Evolutionary conservation across 2,113 vertebrate species (phyloP).

Genomic region (Periophthalmodon schlosseri): DNA sequence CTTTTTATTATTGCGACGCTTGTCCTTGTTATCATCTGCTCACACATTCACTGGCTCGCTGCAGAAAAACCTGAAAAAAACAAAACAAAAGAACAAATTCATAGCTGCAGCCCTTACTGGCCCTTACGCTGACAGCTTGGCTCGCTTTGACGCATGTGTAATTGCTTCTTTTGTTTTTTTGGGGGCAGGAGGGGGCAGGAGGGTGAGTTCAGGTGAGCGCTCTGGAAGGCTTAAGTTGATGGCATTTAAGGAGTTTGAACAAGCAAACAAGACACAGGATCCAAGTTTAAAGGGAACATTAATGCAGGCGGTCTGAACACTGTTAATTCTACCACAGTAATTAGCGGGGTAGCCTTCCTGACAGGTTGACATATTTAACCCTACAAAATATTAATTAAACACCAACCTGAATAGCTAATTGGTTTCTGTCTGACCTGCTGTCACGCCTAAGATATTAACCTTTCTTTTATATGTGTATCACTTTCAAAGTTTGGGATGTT

Average conservation of each 20-base stretch:
- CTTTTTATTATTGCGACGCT: neutral
- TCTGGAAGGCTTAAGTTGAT: slow-evolving; percentile 1
- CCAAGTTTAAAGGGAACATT: slow-evolving; percentile 4
- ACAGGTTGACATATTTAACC: slow-evolving; percentile 50
- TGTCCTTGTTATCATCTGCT: neutral
- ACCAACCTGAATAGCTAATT: slow-evolving; percentile 44
- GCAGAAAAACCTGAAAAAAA: neutral
- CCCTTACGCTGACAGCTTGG: neutral
- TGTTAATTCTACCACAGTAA: slow-evolving; percentile 41
- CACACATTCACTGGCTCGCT: neutral
- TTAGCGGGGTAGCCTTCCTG: slow-evolving; percentile 32
- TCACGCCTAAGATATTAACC: slow-evolving; percentile 19
- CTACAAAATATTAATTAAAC: slow-evolving; percentile 51
- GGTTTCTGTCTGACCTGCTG: slow-evolving; percentile 7
- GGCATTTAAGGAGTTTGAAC: neutral
- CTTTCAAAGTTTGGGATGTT: slow-evolving; percentile 17
- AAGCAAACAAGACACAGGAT: slow-evolving; percentile 8
- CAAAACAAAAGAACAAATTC: neutral
- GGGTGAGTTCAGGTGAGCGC: neutral
- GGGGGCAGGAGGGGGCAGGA: neutral
- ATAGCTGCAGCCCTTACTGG: neutral
- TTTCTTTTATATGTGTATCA: slow-evolving; percentile 24
- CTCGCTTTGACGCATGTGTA: neutral
- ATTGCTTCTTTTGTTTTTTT: slow-evolving; percentile 3
- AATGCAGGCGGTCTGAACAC: slow-evolving; percentile 2